Evolutionary conservation across 2,888 invertebrate species (phyloP), one percentile per base, ranked within the genome.

Genomic region (Drosophila fulvimacula): DNA sequence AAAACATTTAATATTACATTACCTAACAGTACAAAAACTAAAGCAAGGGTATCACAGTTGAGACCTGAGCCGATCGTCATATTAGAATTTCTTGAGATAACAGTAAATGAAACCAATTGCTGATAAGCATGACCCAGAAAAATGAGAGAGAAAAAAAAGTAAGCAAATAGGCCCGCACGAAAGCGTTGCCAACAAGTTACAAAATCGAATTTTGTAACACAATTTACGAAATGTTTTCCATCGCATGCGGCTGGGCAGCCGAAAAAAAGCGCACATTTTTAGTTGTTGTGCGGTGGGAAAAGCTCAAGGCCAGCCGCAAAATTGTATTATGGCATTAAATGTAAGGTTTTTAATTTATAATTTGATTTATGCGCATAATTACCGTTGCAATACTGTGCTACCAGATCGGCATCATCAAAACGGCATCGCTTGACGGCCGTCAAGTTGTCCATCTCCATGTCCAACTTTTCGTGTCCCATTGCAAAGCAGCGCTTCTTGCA

Each of bases 351-450:
- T 39, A 53, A 46, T 53, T 39, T 19, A 39, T 38, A 55, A 60
- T 42, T 58, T 72, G 24, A 53, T 53, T 27, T 59, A 55, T 63
- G 68, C 68, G 66, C 68, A 79, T 69, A 81, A 76, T 88, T 85
- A 90, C 91, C 91, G 79, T 90, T 91, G 74, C 90, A 91, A 82
- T 91, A 91, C 78, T 91, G 91, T 27, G 90, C 91, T 41, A 87
- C 80, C 55, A 86, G 66, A 69, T 86, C 89, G 61, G 77, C 89
- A 71, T 89, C 84, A 69, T 91, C 91, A 53, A 87, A 91, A 60
- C 91, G 91, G 71, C 91, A 91, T 19, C 91, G 88, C 69, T 91
- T 91, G 66, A 86, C 82, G 51, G 81, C 73, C 62, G 80, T 69
- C 69, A 76, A 66, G 52, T 70, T 65, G 48, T 74, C 67, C 69